Evolutionary conservation across 2,797 vertebrate species (phyloP), one percentile per base, ranked within the genome.

Genomic region (Gobio occitaniae): DNA sequence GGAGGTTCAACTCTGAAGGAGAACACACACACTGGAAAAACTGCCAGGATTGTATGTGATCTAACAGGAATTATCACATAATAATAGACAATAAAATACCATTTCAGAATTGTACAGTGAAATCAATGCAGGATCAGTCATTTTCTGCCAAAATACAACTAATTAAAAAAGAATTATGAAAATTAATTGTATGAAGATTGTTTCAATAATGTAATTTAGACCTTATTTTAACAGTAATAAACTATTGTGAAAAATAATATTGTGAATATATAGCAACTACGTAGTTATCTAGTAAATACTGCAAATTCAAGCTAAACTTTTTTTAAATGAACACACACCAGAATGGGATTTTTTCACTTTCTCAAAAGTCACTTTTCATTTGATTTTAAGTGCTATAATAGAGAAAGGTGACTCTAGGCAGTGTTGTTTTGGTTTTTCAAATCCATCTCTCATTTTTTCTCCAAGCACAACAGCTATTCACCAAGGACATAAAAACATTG

Each of bases 401-500:
- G 7, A 82, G 15, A 47, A 44, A 72, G 8, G 0, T 12, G 8
- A 25, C 59, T 65, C 6, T 36, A 17, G 25, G 17, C 15, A 6
- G 2, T 76, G 44, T 66, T 50, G 72, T 41, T 54, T 47, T 50
- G 3, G n/a, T 66, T 54, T 65, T 77, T 38, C 7, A 84, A 84
- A 56, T 68, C 47, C 44, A 69, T 80, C 19, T 52, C 12, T 80
- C 32, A 5, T 80, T 75, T 41, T n/a, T 17, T 72, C 69, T 63
- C 44, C 69, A 82, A 86, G 68, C 78, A 63, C 76, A 80, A 75
- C 52, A 13, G 78, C 25, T 68, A 47, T 4, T 70, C 38, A 72
- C 48, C 32, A 71, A 6, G 17, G n/a, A 84, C 59, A 68, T 85
- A 50, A 83, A 84, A 83, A 44, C 78, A 78, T n/a, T 75, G 65